These are phyloP conservation scores for Orbicella faveolata DNA, from an alignment of 64 coral and sea anemone genomes.

Conservation along the genomic window DNA sequence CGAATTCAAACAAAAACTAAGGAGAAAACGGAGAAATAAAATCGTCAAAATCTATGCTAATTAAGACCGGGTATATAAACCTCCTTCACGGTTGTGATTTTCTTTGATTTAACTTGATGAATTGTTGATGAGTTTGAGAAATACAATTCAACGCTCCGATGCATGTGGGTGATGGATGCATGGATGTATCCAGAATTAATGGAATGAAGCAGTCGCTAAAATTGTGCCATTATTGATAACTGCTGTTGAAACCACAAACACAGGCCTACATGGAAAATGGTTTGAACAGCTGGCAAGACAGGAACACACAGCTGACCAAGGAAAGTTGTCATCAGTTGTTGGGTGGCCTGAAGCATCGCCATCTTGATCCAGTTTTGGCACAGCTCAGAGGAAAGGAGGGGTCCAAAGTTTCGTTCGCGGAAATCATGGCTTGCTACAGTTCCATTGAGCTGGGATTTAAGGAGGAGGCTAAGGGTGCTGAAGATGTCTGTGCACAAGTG, in stretches of 20 bases:
- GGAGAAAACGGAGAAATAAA: too few relatives aligned
- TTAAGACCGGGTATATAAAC: too few relatives aligned
- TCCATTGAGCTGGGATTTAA: conserved; percentile 60
- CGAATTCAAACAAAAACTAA: too few relatives aligned
- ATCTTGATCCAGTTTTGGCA: conserved; percentile 46
- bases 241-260: not conserved
- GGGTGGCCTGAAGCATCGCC: conserved; percentile 31
- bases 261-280: conserved; percentile 10
- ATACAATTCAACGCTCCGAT: too few relatives aligned
- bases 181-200: too few relatives aligned
- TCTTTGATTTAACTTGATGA: too few relatives aligned
- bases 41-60: too few relatives aligned
- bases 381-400: conserved; percentile 47
- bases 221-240: not conserved
- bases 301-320: conserved; percentile 39
- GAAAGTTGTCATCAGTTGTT: conserved; percentile 29
- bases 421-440: conserved; percentile 67
- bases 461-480: conserved; percentile 46
- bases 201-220: too few relatives aligned
- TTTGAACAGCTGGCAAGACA: conserved; percentile 37
- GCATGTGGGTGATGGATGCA: too few relatives aligned
- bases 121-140: too few relatives aligned
- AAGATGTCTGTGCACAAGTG: conserved; percentile 71
- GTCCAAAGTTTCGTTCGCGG: conserved; percentile 58
- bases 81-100: too few relatives aligned